phyloP scores from a whole-genome alignment of 2,888 invertebrate species.

The Oxycera nigricornis region DNA sequence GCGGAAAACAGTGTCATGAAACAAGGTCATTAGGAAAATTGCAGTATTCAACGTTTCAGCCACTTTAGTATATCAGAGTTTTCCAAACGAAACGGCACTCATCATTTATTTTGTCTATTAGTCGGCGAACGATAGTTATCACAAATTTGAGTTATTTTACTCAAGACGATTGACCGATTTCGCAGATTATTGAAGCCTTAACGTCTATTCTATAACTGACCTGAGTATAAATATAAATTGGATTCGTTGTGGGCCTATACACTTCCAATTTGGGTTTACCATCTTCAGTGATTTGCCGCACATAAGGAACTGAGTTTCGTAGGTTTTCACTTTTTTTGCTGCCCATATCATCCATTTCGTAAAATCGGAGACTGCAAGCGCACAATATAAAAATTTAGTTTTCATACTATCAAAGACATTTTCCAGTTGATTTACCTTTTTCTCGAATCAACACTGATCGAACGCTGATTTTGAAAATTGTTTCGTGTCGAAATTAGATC shows the following conservation, averaged over 20 bases:
- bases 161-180: too few relatives aligned
- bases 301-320: conserved; percentile 68
- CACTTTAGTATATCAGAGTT: too few relatives aligned
- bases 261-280: conserved; percentile 67
- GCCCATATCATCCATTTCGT: conserved; percentile 71
- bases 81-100: too few relatives aligned
- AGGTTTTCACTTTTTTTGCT: conserved; percentile 68
- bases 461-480: conserved; percentile 69
- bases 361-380: conserved; percentile 56
- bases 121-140: too few relatives aligned
- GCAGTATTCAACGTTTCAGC: too few relatives aligned
- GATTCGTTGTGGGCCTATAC: conserved; percentile 67
- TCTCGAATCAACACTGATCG: conserved; percentile 70
- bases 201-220: too few relatives aligned
- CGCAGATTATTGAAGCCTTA: too few relatives aligned
- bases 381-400: conserved; percentile 14
- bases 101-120: too few relatives aligned
- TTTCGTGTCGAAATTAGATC: conserved; percentile 67
- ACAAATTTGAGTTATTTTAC: too few relatives aligned
- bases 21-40: too few relatives aligned
- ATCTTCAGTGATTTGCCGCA: conserved; percentile 68
- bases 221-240: conserved; percentile 63
- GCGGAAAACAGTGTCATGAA: too few relatives aligned
- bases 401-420: conserved; percentile 1
- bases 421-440: conserved; percentile 60